A percentile compares a stretch with the other conserved stretches of the same genome.
phyloP scores from a whole-genome alignment of 2,888 invertebrate genomes.

The Deilephila elpenor region DNA sequence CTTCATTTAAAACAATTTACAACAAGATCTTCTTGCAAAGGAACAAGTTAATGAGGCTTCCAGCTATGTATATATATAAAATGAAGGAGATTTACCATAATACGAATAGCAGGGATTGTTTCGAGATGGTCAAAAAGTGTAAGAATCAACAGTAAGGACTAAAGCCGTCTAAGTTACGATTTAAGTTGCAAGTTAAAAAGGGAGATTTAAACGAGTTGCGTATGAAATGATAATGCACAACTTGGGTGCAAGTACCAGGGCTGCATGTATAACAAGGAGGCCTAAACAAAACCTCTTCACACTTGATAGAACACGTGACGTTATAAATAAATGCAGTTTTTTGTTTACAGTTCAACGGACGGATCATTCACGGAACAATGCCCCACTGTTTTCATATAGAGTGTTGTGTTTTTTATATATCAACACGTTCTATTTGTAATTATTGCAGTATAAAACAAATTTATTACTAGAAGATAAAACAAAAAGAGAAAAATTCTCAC shows the following conservation, averaged over 20 bases:
- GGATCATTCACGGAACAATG: constrained; percentile 16
- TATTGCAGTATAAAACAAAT: neutral
- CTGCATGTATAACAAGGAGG: neutral
- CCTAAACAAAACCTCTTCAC: constrained; percentile 22
- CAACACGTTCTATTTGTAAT: constrained; percentile 19
- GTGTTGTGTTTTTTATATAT: constrained; percentile 11
- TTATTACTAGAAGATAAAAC: neutral
- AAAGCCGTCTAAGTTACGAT: too few relatives aligned
- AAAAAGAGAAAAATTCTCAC: neutral
- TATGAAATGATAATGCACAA: neutral
- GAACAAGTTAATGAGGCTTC: too few relatives aligned
- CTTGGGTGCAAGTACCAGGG: neutral
- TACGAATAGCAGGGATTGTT: too few relatives aligned
- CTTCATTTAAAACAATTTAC: too few relatives aligned
- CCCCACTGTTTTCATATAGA: constrained; percentile 18
- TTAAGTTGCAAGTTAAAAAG: too few relatives aligned
- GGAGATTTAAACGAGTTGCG: too few relatives aligned
- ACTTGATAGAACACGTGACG: constrained; percentile 21
- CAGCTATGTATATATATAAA: too few relatives aligned
- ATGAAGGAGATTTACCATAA: too few relatives aligned
- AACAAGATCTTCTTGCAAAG: too few relatives aligned
- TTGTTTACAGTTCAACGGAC: constrained; percentile 31
- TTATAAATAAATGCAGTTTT: constrained; percentile 24
- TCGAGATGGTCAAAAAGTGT: too few relatives aligned
- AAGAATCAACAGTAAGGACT: too few relatives aligned